Evolutionary conservation across 2,888 invertebrate genomes (phyloP).

Genomic region (Hetaerina titia): DNA sequence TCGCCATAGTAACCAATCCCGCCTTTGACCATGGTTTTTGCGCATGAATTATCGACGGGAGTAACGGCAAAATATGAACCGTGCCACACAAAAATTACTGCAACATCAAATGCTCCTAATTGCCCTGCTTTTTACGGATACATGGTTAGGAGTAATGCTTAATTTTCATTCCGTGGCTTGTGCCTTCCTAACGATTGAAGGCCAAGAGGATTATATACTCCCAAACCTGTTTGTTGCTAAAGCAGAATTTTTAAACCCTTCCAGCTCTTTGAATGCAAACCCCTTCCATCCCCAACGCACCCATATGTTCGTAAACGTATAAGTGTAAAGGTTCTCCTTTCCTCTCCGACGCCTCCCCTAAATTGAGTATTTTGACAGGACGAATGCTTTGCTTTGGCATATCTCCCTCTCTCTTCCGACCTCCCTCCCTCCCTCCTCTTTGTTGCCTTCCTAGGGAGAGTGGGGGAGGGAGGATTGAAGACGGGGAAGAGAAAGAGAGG

Average conservation of each 20-base stretch:
- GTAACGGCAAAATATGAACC: too few relatives aligned
- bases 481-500: background rate
- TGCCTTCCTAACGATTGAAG: background rate
- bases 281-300: background rate
- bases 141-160: background rate
- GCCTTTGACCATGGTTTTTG: too few relatives aligned
- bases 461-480: background rate
- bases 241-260: background rate
- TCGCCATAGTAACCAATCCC: too few relatives aligned
- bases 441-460: background rate
- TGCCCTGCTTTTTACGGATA: too few relatives aligned
- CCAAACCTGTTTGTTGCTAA: background rate
- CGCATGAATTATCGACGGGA: too few relatives aligned
- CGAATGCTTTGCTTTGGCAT: slow-evolving; percentile 30
- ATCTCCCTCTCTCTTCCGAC: background rate
- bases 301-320: background rate
- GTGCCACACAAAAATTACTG: too few relatives aligned
- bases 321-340: background rate
- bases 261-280: background rate
- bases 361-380: slow-evolving; percentile 49
- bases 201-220: background rate
- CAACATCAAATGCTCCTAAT: too few relatives aligned
- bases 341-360: background rate
- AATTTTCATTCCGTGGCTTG: background rate
- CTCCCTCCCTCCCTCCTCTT: background rate